Evolutionary conservation across 2,888 invertebrate genomes (phyloP), one percentile per base, ranked within the genome.

Genomic region (Nomada ruficornis): DNA sequence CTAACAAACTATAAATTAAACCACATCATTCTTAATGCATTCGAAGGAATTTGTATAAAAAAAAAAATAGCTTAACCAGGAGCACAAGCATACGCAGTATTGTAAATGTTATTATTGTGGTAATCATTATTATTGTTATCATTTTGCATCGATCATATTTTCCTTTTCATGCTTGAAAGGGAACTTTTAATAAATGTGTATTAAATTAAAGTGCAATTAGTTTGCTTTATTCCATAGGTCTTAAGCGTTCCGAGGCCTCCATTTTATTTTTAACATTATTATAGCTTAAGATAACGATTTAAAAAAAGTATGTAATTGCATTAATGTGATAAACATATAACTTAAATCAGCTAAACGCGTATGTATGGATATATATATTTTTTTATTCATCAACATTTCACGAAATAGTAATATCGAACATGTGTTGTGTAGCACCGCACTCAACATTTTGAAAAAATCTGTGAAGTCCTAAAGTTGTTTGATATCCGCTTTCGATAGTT

Each of bases 41-140:
- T 87, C 85, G 77, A 71, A 77, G 76, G 80, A 73, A 85, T 72
- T 74, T 87, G 81, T 87, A 85, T 75, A 87, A 87, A 80, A 80
- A 87, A 80, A 80, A 26, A 65, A 47, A 70, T 74, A 73, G 57
- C 54, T 73, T 80, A 80, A 57, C 54, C 60, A 57, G 68, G 78
- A 78, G 72, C 65, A 65, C 57, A 70, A 74, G 72, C 60, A 70
- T 55, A 69, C 36, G 42, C 57, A 81, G 77, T 77, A 83, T 86
- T 82, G 76, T 86, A 80, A 82, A 82, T 73, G 63, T 64, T 63
- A 80, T 70, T 50, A 67, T 50, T 57, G 47, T 67, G n/a, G 59
- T 64, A 13, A 26, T 73, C 47, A 55, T 75, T 67, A 76, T 55
- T 36, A 50, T 70, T 57, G 42, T 65, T 60, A 60, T 70, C 64